A percentile compares a stretch with the other conserved stretches of the same genome.
These are phyloP conservation scores for Brevimyrus niger DNA, from an alignment of 2,113 vertebrate species.

Conservation along the genomic window DNA sequence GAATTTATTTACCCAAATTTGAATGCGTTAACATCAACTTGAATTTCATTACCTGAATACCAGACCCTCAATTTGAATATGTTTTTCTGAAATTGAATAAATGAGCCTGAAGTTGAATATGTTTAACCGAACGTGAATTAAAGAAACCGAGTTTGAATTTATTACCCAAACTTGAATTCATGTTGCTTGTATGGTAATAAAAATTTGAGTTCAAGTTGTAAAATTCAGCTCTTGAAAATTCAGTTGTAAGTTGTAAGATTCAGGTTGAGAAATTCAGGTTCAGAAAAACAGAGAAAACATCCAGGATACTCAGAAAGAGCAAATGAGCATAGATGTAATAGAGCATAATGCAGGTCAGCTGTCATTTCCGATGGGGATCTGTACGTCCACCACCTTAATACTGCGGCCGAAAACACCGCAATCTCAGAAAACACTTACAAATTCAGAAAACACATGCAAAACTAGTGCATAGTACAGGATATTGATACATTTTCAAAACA, in stretches of 20 bases:
- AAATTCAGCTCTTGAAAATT: neutral
- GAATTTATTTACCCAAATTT: too few relatives aligned
- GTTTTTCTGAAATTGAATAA: neutral
- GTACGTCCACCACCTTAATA: neutral
- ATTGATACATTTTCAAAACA: neutral
- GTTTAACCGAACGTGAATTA: neutral
- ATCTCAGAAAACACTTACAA: neutral
- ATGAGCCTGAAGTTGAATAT: neutral
- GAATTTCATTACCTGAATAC: too few relatives aligned
- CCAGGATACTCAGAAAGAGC: neutral
- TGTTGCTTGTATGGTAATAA: too few relatives aligned
- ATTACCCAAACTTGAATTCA: too few relatives aligned
- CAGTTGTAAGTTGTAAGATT: neutral
- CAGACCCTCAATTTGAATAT: neutral
- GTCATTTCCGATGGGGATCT: too few relatives aligned
- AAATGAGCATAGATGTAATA: neutral
- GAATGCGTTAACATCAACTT: too few relatives aligned
- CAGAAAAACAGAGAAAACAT: neutral
- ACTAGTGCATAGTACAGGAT: too few relatives aligned
- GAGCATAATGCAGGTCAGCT: too few relatives aligned
- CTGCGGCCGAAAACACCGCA: neutral
- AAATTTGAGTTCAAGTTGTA: too few relatives aligned
- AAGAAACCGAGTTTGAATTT: neutral
- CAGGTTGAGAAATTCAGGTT: neutral
- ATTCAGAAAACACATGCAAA: neutral